Conservation (phyloP, 2,888 invertebrate species). For the Amphipoea oculea region DNA sequence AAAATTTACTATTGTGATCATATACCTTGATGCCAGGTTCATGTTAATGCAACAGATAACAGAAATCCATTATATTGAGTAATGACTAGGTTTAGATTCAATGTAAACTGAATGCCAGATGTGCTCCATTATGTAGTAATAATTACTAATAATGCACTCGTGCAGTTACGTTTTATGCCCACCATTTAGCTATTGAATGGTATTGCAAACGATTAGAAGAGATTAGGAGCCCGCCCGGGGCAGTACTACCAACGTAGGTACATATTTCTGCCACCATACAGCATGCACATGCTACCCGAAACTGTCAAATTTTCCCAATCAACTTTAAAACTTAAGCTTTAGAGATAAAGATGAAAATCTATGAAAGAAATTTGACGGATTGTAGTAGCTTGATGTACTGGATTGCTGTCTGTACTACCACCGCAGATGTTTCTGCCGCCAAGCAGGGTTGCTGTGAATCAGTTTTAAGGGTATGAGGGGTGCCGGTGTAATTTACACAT, state of each 20-base stretch:
- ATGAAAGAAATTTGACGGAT: too few relatives aligned
- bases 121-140: constrained; percentile 29
- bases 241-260: background rate
- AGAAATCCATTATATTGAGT: constrained; percentile 53
- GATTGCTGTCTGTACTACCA: too few relatives aligned
- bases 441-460: too few relatives aligned
- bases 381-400: too few relatives aligned
- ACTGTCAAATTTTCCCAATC: too few relatives aligned
- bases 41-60: constrained; percentile 42
- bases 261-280: too few relatives aligned
- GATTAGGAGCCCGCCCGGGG: background rate
- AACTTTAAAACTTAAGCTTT: too few relatives aligned
- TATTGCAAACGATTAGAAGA: constrained; percentile 17
- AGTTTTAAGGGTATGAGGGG: too few relatives aligned
- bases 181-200: constrained; percentile 4
- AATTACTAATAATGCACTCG: constrained; percentile 33
- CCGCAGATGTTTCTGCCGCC: too few relatives aligned
- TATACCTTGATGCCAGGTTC: background rate
- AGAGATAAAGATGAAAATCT: too few relatives aligned
- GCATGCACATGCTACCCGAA: too few relatives aligned
- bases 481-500: too few relatives aligned
- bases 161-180: constrained; percentile 35
- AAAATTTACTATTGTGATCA: background rate
- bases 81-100: constrained; percentile 46
- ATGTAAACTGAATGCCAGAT: constrained; percentile 56